Conservation (phyloP, 2,888 invertebrate species). For the Xanthia togata region DNA sequence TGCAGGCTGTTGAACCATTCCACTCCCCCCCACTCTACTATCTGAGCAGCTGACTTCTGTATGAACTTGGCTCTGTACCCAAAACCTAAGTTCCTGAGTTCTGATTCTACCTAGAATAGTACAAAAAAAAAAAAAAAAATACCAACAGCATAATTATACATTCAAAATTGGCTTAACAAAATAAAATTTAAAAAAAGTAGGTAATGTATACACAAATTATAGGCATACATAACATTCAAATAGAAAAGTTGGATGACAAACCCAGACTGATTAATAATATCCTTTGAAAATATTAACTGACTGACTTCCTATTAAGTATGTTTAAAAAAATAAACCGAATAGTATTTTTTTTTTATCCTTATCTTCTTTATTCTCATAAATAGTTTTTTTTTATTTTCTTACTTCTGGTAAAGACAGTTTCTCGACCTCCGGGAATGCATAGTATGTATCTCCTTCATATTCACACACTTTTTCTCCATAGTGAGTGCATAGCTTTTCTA, state of each 20-base stretch:
- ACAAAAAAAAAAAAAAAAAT: too few relatives aligned
- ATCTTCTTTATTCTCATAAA: background rate
- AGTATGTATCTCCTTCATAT: conserved; percentile 92
- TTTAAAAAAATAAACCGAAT: too few relatives aligned
- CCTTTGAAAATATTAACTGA: too few relatives aligned
- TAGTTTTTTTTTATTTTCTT: conserved; percentile 34
- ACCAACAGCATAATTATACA: background rate
- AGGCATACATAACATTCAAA: background rate
- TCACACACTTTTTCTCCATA: conserved; percentile 95
- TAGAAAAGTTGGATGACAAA: background rate
- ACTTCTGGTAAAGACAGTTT: conserved; percentile 89
- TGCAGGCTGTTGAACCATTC: conserved; percentile 94
- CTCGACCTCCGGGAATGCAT: conserved; percentile 95
- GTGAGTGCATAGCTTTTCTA: conserved; percentile 95
- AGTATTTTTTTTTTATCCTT: background rate
- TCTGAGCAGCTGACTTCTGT: conserved; percentile 92
- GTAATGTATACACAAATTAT: background rate
- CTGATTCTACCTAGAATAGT: conserved; percentile 92
- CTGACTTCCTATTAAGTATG: too few relatives aligned
- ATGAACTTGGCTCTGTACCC: conserved; percentile 97
- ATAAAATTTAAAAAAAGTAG: too few relatives aligned
- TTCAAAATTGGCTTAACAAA: background rate
- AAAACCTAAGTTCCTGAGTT: conserved; percentile 94
- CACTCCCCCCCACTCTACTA: conserved; percentile 92
- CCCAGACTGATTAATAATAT: background rate